A percentile compares a stretch with the other conserved stretches of the same genome.
Conservation (phyloP, 1,140 invertebrate species). For the Drosophila arizonae region DNA sequence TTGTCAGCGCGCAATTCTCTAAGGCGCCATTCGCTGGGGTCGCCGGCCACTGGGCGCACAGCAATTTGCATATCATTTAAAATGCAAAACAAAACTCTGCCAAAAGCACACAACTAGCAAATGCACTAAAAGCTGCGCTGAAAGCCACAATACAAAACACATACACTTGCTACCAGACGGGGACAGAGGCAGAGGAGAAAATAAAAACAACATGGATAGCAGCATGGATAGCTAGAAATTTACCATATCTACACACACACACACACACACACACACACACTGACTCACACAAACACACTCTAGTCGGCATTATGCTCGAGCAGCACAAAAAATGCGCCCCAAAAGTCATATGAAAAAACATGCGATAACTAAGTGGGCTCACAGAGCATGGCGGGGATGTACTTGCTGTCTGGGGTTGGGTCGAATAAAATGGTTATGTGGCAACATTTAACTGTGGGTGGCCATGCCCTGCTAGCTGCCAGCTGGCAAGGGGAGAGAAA, state of each 20-base stretch:
- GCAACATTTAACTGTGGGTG: slow-evolving; percentile 77
- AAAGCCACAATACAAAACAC: slow-evolving; percentile 49
- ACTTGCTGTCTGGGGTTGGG: slow-evolving; percentile 13
- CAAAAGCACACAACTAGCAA: slow-evolving; percentile 58
- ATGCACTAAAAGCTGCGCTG: slow-evolving; percentile 51
- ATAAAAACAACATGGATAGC: slow-evolving; percentile 40
- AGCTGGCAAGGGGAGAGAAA: slow-evolving; percentile 21
- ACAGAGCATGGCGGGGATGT: neutral
- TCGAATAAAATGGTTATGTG: slow-evolving; percentile 58
- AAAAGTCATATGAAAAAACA: slow-evolving; percentile 80
- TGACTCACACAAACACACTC: slow-evolving; percentile 15
- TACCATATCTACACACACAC: neutral
- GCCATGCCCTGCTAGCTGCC: slow-evolving; percentile 13
- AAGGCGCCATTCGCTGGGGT: slow-evolving; percentile 51
- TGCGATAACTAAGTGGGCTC: slow-evolving; percentile 61
- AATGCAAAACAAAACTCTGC: slow-evolving; percentile 61
- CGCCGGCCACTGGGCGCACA: slow-evolving; percentile 40
- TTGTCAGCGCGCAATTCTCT: slow-evolving; percentile 44
- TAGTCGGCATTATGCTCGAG: slow-evolving; percentile 49
- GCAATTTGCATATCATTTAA: slow-evolving; percentile 78
- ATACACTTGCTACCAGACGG: slow-evolving; percentile 10
- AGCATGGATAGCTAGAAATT: slow-evolving; percentile 30
- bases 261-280: neutral
- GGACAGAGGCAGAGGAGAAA: neutral
- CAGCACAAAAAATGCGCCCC: slow-evolving; percentile 59